A percentile compares a stretch with the other conserved stretches of the same genome.
Conservation (phyloP, 2,888 invertebrate species). For the Meiosimyza platycephala region DNA sequence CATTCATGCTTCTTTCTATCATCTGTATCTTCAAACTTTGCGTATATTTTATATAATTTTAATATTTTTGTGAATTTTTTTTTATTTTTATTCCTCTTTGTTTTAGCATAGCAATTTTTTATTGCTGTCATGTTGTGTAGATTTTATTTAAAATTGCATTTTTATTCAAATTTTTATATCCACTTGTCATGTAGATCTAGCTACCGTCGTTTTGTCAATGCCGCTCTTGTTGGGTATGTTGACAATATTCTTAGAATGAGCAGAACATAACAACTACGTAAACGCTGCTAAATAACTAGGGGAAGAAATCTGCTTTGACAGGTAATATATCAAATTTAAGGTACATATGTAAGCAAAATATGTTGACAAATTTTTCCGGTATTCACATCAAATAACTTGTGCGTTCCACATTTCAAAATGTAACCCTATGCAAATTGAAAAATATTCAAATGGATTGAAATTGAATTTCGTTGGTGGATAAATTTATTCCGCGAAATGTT, state of each 20-base stretch:
- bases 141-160: slow-evolving; percentile 29
- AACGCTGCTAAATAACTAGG: not conserved
- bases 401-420: too few relatives aligned
- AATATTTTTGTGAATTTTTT: not conserved
- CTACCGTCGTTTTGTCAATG: not conserved
- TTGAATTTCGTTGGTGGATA: too few relatives aligned
- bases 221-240: not conserved
- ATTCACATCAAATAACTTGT: too few relatives aligned
- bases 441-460: too few relatives aligned
- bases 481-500: too few relatives aligned
- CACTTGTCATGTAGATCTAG: too few relatives aligned
- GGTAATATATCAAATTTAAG: slow-evolving; percentile 57
- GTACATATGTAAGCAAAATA: too few relatives aligned
- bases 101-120: not conserved
- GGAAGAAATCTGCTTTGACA: slow-evolving; percentile 58
- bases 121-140: slow-evolving; percentile 23
- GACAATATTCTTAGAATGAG: not conserved
- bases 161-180: slow-evolving; percentile 33
- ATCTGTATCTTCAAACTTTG: not conserved
- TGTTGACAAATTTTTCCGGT: too few relatives aligned
- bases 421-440: too few relatives aligned
- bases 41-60: not conserved
- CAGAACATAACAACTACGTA: not conserved
- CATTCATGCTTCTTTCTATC: not conserved
- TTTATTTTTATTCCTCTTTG: not conserved